phyloP scores from a whole-genome alignment of 2,888 invertebrate genomes.

The Macrophya alboannulata region DNA sequence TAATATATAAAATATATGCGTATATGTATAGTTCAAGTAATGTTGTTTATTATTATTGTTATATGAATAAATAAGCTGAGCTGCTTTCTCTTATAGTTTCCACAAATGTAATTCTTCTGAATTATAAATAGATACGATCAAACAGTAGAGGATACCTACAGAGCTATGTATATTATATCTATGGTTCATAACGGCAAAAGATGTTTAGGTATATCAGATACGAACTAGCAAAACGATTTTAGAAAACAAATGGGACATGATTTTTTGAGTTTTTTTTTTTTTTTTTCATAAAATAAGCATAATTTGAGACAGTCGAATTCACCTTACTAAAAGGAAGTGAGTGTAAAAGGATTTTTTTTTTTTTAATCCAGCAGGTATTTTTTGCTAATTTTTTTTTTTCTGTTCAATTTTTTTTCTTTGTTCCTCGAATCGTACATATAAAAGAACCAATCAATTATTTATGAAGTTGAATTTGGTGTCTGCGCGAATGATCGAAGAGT shows the following conservation, averaged over 20 bases:
- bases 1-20: too few species aligned
- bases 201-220: neutral
- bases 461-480: neutral
- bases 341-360: too few species aligned
- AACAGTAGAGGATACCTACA: neutral
- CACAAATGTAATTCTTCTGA: neutral
- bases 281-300: neutral
- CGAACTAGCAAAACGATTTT: constrained; percentile 9
- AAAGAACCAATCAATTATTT: neutral
- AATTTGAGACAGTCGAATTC: constrained; percentile 2
- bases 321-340: neutral
- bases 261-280: neutral
- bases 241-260: neutral
- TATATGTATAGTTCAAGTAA: too few species aligned
- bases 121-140: neutral
- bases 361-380: too few species aligned
- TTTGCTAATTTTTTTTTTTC: neutral
- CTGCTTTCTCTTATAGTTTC: neutral
- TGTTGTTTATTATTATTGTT: constrained; percentile 6
- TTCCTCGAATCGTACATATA: neutral
- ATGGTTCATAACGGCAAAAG: neutral
- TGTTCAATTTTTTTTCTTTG: neutral
- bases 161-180: neutral
- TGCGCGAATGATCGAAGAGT: neutral
- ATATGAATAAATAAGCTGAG: neutral